A percentile compares a stretch with the other conserved stretches of the same genome.
These are phyloP conservation scores for Ctena decussata DNA, from an alignment of 2,888 invertebrate species.

Conservation along the genomic window DNA sequence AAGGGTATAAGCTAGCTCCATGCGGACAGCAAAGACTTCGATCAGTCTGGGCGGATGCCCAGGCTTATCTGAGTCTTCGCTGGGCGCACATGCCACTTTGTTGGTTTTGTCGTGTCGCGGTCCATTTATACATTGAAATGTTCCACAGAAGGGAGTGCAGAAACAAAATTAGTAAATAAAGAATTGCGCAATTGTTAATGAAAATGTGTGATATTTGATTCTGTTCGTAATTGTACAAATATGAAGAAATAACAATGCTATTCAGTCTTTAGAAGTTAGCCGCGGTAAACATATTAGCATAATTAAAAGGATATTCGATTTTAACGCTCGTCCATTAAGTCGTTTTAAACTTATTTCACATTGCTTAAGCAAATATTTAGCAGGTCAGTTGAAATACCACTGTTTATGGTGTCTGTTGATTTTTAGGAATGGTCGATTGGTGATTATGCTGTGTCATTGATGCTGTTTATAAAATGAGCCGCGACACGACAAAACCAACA, in stretches of 20 bases:
- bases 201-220: constrained; percentile 9
- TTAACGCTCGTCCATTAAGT: constrained; percentile 1
- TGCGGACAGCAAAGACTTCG: no score
- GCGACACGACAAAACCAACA: no score
- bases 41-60: no score
- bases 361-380: neutral
- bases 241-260: neutral
- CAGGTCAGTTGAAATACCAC: neutral
- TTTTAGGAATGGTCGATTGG: neutral
- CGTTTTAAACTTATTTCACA: neutral
- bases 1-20: no score
- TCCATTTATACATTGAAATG: no score
- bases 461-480: no score
- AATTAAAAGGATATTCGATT: constrained; percentile 12
- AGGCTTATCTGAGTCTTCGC: no score
- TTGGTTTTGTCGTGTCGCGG: no score
- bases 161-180: no score
- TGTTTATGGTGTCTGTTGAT: neutral
- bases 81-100: no score
- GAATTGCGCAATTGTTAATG: neutral
- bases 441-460: no score
- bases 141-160: no score
- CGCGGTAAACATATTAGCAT: constrained; percentile 9
- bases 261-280: constrained; percentile 3
- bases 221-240: neutral